These are phyloP conservation scores for Acheta domesticus DNA, from an alignment of 2,888 invertebrate genomes.

Conservation along the genomic window DNA sequence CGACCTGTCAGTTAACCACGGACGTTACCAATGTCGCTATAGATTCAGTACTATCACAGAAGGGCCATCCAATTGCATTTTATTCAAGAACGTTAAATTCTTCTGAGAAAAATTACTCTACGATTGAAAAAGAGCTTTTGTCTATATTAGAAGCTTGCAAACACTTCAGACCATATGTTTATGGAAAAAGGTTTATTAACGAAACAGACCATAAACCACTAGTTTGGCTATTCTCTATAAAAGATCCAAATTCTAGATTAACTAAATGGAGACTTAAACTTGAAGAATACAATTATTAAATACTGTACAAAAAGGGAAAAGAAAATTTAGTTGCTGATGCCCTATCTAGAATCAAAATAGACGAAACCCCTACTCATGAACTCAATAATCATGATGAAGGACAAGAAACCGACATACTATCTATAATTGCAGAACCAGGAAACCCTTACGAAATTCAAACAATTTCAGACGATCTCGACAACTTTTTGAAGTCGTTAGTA, in stretches of 20 bases:
- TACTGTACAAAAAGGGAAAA: constrained; percentile 22
- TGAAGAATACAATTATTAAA: constrained; percentile 12
- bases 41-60: background rate
- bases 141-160: constrained; percentile 20
- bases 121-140: constrained; percentile 23
- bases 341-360: background rate
- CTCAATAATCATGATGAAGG: background rate
- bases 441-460: background rate
- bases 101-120: constrained; percentile 31
- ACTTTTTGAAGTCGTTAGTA: background rate
- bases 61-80: background rate
- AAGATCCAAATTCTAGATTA: constrained; percentile 22
- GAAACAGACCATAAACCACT: constrained; percentile 28
- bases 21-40: background rate
- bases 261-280: background rate
- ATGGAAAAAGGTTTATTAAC: constrained; percentile 12
- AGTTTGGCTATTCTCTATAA: background rate
- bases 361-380: background rate
- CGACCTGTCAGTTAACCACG: background rate
- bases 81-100: constrained; percentile 35
- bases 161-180: constrained; percentile 21
- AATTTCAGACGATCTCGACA: background rate
- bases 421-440: background rate
- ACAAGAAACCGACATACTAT: background rate
- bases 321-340: constrained; percentile 24